Conservation (phyloP, 2,888 invertebrate genomes). For the Caenorhabditis macrosperma region DNA sequence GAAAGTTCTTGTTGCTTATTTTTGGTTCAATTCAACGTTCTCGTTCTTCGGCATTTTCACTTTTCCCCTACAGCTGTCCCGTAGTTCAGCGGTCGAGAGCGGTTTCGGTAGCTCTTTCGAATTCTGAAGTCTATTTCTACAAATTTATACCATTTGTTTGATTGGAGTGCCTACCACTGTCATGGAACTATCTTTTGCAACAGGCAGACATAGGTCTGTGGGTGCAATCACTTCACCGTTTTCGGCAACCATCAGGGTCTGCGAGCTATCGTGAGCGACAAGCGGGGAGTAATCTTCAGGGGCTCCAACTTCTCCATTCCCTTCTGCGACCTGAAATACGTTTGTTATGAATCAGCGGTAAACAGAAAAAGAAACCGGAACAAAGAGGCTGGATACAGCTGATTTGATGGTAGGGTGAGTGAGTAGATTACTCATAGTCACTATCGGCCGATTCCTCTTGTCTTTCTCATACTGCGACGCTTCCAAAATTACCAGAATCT, state of each 20-base stretch:
- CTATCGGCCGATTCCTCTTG: slow-evolving; percentile 13
- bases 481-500: slow-evolving; percentile 12
- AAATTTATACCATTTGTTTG: no score
- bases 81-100: neutral
- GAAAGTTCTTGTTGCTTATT: neutral
- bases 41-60: no score
- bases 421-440: slow-evolving; percentile 14
- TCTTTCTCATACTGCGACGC: slow-evolving; percentile 30
- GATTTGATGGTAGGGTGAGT: neutral
- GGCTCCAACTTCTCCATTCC: slow-evolving; percentile 16
- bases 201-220: neutral
- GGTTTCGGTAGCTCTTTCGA: slow-evolving; percentile 20
- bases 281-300: slow-evolving; percentile 2
- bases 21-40: neutral
- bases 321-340: slow-evolving; percentile 7
- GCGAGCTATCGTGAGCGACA: slow-evolving; percentile 14
- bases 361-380: neutral
- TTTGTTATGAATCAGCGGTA: no score
- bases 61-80: no score
- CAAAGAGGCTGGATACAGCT: slow-evolving; percentile 10
- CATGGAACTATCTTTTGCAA: slow-evolving; percentile 19
- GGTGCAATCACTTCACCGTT: slow-evolving; percentile 37
- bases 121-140: neutral
- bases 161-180: neutral
- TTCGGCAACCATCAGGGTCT: neutral